Evolutionary conservation across 2,797 vertebrate species (phyloP).

Genomic region (Anguilla obscura): DNA sequence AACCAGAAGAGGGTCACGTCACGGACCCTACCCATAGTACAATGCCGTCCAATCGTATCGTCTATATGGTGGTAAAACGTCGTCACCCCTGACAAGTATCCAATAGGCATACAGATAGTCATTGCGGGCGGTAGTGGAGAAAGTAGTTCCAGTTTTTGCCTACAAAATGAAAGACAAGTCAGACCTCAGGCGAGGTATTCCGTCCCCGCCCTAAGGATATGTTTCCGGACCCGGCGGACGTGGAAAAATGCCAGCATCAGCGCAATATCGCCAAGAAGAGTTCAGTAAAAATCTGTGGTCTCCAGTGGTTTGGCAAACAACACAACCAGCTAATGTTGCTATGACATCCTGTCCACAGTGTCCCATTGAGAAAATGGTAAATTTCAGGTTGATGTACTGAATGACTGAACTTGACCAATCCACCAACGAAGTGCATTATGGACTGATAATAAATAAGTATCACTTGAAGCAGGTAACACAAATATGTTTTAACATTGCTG

Average conservation of each 20-base stretch:
- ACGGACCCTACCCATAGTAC: constrained; percentile 59
- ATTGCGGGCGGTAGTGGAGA: constrained; percentile 16
- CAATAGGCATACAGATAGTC: not conserved
- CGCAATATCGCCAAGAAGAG: not conserved
- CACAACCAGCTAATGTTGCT: no score
- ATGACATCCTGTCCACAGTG: no score
- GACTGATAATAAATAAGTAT: not conserved
- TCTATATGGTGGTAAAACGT: not conserved
- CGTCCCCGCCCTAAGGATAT: constrained; percentile 21
- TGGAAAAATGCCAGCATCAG: not conserved
- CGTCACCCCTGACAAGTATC: not conserved
- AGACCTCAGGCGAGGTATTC: not conserved
- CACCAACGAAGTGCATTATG: not conserved
- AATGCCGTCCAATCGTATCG: constrained; percentile 57
- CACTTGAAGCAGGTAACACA: not conserved
- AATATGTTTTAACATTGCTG: not conserved
- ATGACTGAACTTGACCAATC: not conserved
- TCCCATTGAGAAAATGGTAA: not conserved
- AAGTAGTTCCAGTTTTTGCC: constrained; percentile 12
- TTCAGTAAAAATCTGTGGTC: not conserved
- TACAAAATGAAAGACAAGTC: constrained; percentile 28
- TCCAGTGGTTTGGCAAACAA: no score
- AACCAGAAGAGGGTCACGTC: constrained; percentile 66
- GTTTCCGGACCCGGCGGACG: constrained; percentile 25
- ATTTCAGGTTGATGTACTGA: not conserved